Percentiles rank a stretch among this genome's conserved stretches.
phyloP scores from a whole-genome alignment of 2,888 invertebrate genomes.

The Acrocyrtus sp. region DNA sequence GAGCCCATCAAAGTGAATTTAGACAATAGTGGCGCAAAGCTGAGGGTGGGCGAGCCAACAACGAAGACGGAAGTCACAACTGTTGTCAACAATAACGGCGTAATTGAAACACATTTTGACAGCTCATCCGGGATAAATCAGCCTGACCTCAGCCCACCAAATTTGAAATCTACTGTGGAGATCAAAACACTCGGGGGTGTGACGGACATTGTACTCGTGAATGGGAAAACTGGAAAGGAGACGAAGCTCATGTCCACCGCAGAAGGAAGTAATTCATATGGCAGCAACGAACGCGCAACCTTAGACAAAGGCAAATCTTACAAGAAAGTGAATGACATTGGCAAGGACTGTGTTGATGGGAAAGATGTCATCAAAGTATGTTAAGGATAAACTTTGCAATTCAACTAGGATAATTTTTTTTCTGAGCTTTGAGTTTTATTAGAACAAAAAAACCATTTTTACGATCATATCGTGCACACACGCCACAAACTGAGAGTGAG shows the following conservation, averaged over 20 bases:
- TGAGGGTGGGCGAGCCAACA: slow-evolving; percentile 42
- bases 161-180: slow-evolving; percentile 38
- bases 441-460: too few relatives aligned
- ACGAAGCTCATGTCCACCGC: neutral
- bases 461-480: too few relatives aligned
- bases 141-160: slow-evolving; percentile 1
- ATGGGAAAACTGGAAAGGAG: slow-evolving; percentile 25
- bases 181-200: slow-evolving; percentile 33
- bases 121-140: slow-evolving; percentile 30
- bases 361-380: slow-evolving; percentile 30
- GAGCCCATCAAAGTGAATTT: slow-evolving; percentile 39
- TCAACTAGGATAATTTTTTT: too few relatives aligned
- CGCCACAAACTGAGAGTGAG: too few relatives aligned
- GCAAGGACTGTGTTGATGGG: slow-evolving; percentile 17
- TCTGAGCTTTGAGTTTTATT: too few relatives aligned
- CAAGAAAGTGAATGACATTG: slow-evolving; percentile 37
- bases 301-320: slow-evolving; percentile 20
- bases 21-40: slow-evolving; percentile 39
- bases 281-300: neutral
- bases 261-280: neutral
- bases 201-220: slow-evolving; percentile 21
- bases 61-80: slow-evolving; percentile 58
- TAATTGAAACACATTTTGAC: slow-evolving; percentile 58
- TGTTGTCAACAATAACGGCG: slow-evolving; percentile 55
- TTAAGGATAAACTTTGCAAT: too few relatives aligned